phyloP scores from a whole-genome alignment of 2,797 vertebrate genomes.

The Enteromius treurensis region DNA sequence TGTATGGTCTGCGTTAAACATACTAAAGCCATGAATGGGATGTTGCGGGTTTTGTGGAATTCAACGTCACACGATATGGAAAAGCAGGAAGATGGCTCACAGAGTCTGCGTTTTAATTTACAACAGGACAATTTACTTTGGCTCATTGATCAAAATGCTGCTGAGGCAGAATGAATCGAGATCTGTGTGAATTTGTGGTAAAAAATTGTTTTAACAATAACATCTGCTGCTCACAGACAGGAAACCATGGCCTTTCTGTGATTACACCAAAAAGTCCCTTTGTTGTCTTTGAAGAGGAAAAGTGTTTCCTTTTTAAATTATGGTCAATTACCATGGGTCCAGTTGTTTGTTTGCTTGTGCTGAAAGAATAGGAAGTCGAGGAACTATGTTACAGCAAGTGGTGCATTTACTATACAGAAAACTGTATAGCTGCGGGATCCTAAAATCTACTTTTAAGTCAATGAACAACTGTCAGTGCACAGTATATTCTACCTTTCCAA shows the following conservation, averaged over 20 bases:
- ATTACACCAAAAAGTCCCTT: conserved; percentile 38
- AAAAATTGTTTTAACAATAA: conserved; percentile 32
- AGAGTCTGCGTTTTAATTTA: conserved; percentile 35
- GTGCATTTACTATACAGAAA: background rate
- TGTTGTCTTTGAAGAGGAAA: conserved; percentile 46
- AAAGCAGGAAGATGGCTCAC: conserved; percentile 9
- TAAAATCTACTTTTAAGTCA: conserved; percentile 9
- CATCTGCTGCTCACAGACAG: conserved; percentile 29
- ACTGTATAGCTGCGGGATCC: background rate
- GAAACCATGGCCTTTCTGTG: conserved; percentile 39
- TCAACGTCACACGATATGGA: conserved; percentile 13
- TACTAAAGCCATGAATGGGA: conserved; percentile 33
- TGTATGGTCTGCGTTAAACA: conserved; percentile 11
- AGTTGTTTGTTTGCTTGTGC: background rate
- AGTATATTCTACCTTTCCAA: conserved; percentile 27
- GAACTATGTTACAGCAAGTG: background rate
- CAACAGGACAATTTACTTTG: conserved; percentile 28
- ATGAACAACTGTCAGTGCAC: background rate
- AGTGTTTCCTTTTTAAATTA: conserved; percentile 37
- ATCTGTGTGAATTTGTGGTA: conserved; percentile 25
- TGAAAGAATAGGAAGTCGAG: background rate
- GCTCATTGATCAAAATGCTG: conserved; percentile 33
- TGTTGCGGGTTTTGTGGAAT: conserved; percentile 33
- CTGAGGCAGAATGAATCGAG: conserved; percentile 5
- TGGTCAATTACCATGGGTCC: background rate